phyloP scores from a whole-genome alignment of 2,113 vertebrate species.

The Cettia cetti region DNA sequence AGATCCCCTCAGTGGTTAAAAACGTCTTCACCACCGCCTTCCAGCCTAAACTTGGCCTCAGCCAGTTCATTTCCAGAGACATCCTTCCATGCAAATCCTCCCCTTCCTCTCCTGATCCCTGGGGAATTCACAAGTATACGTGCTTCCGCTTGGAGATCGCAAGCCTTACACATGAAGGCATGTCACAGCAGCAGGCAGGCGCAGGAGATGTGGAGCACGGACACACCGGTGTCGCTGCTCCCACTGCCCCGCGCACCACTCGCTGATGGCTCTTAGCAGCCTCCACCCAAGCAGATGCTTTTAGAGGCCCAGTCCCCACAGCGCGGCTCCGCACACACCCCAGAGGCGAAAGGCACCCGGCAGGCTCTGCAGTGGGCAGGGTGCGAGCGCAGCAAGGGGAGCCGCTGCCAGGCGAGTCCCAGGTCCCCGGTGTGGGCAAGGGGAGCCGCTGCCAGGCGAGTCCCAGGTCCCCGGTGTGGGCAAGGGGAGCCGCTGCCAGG shows the following conservation, averaged over 20 bases:
- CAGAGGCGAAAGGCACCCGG: fast-evolving
- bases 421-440: background rate
- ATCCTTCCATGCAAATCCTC: constrained; percentile 43
- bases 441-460: no score
- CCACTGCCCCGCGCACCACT: fast-evolving
- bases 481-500: no score
- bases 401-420: background rate
- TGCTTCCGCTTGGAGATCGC: background rate
- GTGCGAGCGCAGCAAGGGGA: background rate
- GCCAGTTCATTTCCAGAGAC: constrained; percentile 8
- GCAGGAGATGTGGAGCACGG: background rate
- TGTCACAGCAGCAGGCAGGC: background rate
- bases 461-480: background rate
- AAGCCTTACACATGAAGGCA: background rate
- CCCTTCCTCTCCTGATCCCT: constrained; percentile 41
- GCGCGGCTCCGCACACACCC: fast-evolving
- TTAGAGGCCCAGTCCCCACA: background rate
- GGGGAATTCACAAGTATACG: constrained; percentile 1
- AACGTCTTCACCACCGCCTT: background rate
- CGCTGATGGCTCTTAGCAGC: background rate
- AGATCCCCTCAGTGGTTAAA: background rate
- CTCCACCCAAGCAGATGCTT: background rate
- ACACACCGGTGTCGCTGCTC: background rate
- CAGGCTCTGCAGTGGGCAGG: background rate
- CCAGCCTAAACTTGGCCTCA: background rate